phyloP scores from a whole-genome alignment of 2,888 invertebrate genomes.

The Pegoplata infirma region DNA sequence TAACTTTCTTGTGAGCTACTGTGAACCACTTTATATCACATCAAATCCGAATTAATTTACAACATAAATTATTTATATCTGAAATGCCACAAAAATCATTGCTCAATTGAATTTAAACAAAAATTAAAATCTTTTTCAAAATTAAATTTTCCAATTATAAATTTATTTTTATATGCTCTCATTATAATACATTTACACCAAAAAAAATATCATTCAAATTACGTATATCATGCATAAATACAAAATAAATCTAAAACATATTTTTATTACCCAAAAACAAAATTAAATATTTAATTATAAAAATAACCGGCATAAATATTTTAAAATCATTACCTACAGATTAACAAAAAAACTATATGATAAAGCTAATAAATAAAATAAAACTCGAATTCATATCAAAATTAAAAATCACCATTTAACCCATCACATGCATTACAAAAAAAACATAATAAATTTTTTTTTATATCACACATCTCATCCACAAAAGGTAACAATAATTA shows the following conservation, averaged over 20 bases:
- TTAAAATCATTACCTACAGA: slow-evolving; percentile 5
- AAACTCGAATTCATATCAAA: slow-evolving; percentile 63
- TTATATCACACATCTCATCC: slow-evolving; percentile 72
- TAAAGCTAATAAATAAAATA: slow-evolving; percentile 9
- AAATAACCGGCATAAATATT: slow-evolving; percentile 39
- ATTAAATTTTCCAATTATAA: background rate
- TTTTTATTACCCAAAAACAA: slow-evolving; percentile 54
- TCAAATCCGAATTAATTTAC: background rate
- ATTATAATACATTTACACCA: slow-evolving; percentile 14
- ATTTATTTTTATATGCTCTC: slow-evolving; percentile 25
- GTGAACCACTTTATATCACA: background rate
- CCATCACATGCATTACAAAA: slow-evolving; percentile 59
- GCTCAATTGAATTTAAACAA: background rate
- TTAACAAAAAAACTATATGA: background rate
- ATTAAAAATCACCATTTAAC: slow-evolving; percentile 50
- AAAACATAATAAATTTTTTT: slow-evolving; percentile 46
- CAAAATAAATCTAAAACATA: slow-evolving; percentile 47
- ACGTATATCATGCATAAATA: slow-evolving; percentile 12
- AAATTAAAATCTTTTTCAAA: background rate
- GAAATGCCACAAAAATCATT: no score
- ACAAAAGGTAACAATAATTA: slow-evolving; percentile 78
- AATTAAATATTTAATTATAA: slow-evolving; percentile 39
- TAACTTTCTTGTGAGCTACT: no score
- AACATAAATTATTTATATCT: background rate
- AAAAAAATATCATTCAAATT: slow-evolving; percentile 8